phyloP scores from a whole-genome alignment of 1,140 invertebrate species.

The Trachymyrmex septentrionalis region DNA sequence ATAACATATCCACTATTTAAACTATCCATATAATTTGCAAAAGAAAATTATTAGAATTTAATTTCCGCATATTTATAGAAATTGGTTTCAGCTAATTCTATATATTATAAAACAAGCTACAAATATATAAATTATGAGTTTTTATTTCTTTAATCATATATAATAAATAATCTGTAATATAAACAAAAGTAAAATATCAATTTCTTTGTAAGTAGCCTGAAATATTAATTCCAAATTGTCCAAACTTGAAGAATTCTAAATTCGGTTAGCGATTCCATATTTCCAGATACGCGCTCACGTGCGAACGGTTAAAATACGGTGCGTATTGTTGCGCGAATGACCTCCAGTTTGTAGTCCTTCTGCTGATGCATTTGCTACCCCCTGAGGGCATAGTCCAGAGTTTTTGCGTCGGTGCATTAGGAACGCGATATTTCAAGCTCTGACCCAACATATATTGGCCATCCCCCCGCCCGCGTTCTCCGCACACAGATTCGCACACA shows the following conservation, averaged over 20 bases:
- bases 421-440: conserved; percentile 75
- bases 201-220: background rate
- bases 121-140: too few relatives aligned
- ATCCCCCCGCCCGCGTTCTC: background rate
- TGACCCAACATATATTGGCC: conserved; percentile 58
- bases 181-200: background rate
- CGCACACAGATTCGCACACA: background rate
- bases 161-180: background rate
- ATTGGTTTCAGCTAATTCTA: too few relatives aligned
- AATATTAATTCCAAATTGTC: background rate
- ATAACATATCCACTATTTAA: too few relatives aligned
- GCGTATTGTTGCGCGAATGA: conserved; percentile 68
- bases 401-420: conserved; percentile 77
- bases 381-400: conserved; percentile 51
- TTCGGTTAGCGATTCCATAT: conserved; percentile 60
- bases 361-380: conserved; percentile 26
- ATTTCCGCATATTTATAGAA: too few relatives aligned
- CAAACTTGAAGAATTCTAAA: background rate
- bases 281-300: background rate
- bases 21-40: too few relatives aligned
- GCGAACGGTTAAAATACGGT: conserved; percentile 62
- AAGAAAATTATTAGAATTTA: too few relatives aligned
- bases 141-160: background rate
- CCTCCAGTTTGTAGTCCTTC: conserved; percentile 46
- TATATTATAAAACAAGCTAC: too few relatives aligned